phyloP scores from a whole-genome alignment of 2,113 vertebrate species.

The Patagioenas fasciata region DNA sequence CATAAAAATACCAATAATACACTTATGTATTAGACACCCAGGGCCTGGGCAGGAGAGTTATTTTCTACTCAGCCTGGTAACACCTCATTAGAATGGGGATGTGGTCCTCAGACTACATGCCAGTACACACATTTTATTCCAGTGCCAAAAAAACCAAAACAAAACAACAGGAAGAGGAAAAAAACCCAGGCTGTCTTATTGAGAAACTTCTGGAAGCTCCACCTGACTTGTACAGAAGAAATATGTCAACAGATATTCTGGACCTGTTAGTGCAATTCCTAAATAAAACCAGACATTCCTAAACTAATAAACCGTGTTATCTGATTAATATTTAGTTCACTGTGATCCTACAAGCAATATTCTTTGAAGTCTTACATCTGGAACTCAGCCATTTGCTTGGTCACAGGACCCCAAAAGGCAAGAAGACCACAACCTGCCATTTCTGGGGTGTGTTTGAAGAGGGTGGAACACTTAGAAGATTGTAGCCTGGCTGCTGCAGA shows the following conservation, averaged over 20 bases:
- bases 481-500: not conserved
- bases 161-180: not conserved
- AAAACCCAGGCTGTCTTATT: not conserved
- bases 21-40: not conserved
- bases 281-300: not conserved
- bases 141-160: not conserved
- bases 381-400: not conserved
- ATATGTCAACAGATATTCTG: not conserved
- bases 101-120: slow-evolving; percentile 20
- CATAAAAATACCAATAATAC: slow-evolving; percentile 40
- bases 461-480: not conserved
- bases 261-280: not conserved
- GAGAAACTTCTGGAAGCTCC: slow-evolving; percentile 50
- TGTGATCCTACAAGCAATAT: not conserved
- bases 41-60: not conserved
- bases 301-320: slow-evolving; percentile 32
- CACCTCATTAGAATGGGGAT: slow-evolving; percentile 53
- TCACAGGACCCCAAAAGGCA: not conserved
- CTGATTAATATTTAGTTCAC: slow-evolving; percentile 19
- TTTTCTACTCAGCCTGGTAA: slow-evolving; percentile 54
- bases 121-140: slow-evolving; percentile 52
- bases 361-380: slow-evolving; percentile 20
- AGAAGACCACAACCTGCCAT: not conserved
- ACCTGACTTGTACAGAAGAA: not conserved
- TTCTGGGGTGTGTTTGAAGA: not conserved